These are phyloP conservation scores for Zosterops borbonicus DNA, from an alignment of 2,113 vertebrate species.

Conservation along the genomic window DNA sequence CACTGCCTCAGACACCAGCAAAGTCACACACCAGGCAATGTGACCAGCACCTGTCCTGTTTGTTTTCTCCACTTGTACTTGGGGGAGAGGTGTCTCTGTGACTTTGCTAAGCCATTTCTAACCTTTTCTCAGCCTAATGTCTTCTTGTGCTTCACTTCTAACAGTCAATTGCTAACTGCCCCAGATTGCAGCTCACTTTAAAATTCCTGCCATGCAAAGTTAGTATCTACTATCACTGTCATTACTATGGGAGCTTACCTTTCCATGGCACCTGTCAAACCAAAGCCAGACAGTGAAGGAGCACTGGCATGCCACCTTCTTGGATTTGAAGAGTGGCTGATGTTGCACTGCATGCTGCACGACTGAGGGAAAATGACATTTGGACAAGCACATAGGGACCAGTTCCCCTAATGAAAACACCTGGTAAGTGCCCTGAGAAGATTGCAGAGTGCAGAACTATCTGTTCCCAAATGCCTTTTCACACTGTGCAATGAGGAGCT, in stretches of 20 bases:
- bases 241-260: neutral
- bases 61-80: neutral
- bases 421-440: neutral
- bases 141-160: neutral
- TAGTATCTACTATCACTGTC: neutral
- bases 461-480: neutral
- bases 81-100: accelerated
- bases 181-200: neutral
- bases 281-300: neutral
- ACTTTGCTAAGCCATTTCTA: neutral
- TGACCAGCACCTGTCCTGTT: neutral
- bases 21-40: neutral
- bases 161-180: neutral
- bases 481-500: accelerated
- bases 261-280: neutral
- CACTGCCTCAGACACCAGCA: neutral
- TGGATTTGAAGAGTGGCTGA: neutral
- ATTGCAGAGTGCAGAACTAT: neutral
- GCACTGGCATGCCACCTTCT: neutral
- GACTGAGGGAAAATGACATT: neutral
- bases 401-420: neutral
- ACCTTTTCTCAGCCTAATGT: neutral
- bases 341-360: accelerated
- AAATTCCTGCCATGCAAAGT: neutral
- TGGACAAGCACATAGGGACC: neutral